Evolutionary conservation across 2,888 invertebrate species (phyloP), one percentile per base, ranked within the genome.

Genomic region (Lasioglossum malachurum): DNA sequence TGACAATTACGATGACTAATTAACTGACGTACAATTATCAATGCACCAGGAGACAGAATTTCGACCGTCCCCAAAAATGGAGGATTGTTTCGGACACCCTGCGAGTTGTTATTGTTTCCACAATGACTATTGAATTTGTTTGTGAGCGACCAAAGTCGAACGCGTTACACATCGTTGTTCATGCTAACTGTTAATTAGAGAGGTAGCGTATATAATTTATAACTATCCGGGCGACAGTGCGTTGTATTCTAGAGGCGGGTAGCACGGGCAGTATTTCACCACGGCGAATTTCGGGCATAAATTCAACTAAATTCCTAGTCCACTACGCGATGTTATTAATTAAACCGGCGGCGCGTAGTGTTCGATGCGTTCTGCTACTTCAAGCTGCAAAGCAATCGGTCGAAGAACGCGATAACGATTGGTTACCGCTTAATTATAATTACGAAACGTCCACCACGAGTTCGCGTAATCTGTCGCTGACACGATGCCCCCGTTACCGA

Each of bases 281-380:
- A 49, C 38, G 14, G 35, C 4, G 79, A 80, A 85, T 85, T 85
- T 85, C 84, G n/a, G 38, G 73, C 41, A 76, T 79, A 79, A 75
- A 85, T 84, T 67, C 86, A 85, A 85, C 76, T 31, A 74, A 80
- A 85, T 79, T 85, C 76, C 85, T 85, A 67, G 75, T 46, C 49
- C 72, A 79, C 78, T 75, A 73, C 75, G 14, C 73, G 14, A 53
- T 31, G 80, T 85, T 85, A 85, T 80, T 85, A 85, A 85, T 85
- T 85, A 85, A 85, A 85, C 64, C 38, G 53, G 72, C 57, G 64
- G 72, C 53, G 27, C 27, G 60, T 1, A 31, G n/a, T 49, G 77
- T 46, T 84, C 78, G 74, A 84, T 77, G 73, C 31, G 49, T 78
- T 84, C 14, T 41, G 38, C 38, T 31, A 44, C 64, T 72, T 46